Percentiles rank a stretch among this genome's conserved stretches.
Evolutionary conservation across 1,140 invertebrate species (phyloP).

Genomic region (Orius insidiosus): DNA sequence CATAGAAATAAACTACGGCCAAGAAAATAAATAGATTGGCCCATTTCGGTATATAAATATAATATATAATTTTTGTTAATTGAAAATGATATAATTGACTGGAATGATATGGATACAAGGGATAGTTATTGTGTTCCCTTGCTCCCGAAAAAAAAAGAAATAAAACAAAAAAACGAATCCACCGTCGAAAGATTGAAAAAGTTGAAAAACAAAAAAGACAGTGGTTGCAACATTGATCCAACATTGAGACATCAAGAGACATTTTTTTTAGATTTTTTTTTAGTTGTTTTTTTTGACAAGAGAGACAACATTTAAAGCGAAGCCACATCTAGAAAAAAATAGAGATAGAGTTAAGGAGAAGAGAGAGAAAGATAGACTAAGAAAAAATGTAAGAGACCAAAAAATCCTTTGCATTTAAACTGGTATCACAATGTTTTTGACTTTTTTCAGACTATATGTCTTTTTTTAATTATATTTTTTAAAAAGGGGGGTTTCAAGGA

Average conservation of each 20-base stretch:
- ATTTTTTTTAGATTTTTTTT: slow-evolving; percentile 3
- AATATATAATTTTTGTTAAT: slow-evolving; percentile 1
- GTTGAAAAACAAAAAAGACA: background rate
- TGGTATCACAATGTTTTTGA: slow-evolving; percentile 21
- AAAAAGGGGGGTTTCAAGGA: slow-evolving; percentile 1
- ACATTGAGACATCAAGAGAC: slow-evolving; percentile 17
- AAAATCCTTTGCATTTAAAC: slow-evolving; percentile 17
- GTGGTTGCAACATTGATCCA: slow-evolving; percentile 12
- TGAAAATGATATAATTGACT: slow-evolving; percentile 12
- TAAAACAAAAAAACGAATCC: background rate
- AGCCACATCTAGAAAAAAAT: slow-evolving; percentile 10
- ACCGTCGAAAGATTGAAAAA: slow-evolving; percentile 2
- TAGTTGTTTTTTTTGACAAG: slow-evolving; percentile 1
- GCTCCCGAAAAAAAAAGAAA: background rate
- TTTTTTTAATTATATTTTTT: slow-evolving; percentile 6
- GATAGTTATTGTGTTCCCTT: background rate
- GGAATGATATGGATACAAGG: slow-evolving; percentile 1
- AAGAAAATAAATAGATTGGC: no score
- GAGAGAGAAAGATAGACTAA: slow-evolving; percentile 4
- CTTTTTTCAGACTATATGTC: slow-evolving; percentile 8
- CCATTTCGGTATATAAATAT: slow-evolving; percentile 3
- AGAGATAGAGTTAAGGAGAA: slow-evolving; percentile 2
- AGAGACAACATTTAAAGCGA: slow-evolving; percentile 13
- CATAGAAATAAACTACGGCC: no score
- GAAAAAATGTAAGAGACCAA: slow-evolving; percentile 7